phyloP scores from a whole-genome alignment of 2,888 invertebrate species.

The Drosophila neoperkinsi region DNA sequence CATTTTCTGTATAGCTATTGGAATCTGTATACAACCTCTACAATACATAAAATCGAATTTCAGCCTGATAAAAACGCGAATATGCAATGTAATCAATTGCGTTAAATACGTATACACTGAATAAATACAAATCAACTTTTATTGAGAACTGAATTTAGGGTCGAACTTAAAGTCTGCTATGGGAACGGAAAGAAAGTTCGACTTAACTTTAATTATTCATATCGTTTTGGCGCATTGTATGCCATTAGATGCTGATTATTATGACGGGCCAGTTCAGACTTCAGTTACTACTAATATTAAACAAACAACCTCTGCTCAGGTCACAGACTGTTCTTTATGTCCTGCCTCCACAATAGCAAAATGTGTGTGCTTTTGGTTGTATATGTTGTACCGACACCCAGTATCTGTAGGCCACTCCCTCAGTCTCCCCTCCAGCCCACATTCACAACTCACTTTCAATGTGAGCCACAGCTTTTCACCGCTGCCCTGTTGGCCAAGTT shows the following conservation, averaged over 20 bases:
- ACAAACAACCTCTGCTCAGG: conserved; percentile 33
- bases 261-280: conserved; percentile 38
- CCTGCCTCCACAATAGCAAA: not conserved
- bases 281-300: conserved; percentile 44
- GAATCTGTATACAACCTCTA: not conserved
- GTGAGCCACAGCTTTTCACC: conserved; percentile 10
- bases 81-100: not conserved
- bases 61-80: not conserved
- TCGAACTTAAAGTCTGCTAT: not conserved
- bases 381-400: not conserved
- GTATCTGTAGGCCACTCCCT: not conserved
- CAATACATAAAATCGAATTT: not conserved
- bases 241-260: conserved; percentile 10
- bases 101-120: not conserved
- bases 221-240: conserved; percentile 19
- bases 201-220: conserved; percentile 47
- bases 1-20: not conserved
- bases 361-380: conserved; percentile 4
- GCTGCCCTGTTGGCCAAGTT: conserved; percentile 25
- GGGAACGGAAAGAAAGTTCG: not conserved
- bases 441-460: conserved; percentile 21
- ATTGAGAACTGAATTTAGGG: not conserved
- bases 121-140: not conserved
- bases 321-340: not conserved
- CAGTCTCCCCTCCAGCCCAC: not conserved